Conservation (phyloP, 1,140 invertebrate genomes). For the Sinonovacula constricta region DNA sequence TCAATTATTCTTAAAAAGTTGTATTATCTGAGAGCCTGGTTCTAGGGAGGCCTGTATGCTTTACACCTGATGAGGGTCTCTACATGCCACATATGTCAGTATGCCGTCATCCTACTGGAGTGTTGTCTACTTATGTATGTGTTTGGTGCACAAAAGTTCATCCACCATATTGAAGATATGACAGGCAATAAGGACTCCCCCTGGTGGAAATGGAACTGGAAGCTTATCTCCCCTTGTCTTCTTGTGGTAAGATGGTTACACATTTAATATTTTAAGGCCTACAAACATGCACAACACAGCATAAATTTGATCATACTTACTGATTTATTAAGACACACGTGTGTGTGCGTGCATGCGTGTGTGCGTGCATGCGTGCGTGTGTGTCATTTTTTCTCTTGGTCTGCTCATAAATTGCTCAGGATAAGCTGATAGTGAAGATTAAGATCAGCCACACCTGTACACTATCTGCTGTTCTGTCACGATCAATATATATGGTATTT, state of each 20-base stretch:
- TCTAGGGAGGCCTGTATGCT: conserved; percentile 67
- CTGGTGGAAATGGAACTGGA: conserved; percentile 73
- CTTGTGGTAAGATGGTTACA: conserved; percentile 63
- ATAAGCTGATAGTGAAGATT: too few species aligned
- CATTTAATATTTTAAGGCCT: background rate
- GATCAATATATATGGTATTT: too few species aligned
- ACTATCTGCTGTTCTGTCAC: too few species aligned
- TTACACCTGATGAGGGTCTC: conserved; percentile 58
- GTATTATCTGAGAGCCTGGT: too few species aligned
- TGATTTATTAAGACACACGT: background rate
- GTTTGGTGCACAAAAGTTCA: conserved; percentile 72
- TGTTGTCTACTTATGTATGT: conserved; percentile 67
- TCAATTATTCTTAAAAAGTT: too few species aligned
- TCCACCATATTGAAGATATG: conserved; percentile 74
- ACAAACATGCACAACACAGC: background rate
- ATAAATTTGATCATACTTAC: background rate
- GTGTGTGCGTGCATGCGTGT: too few species aligned
- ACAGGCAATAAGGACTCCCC: conserved; percentile 68
- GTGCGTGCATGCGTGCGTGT: too few species aligned
- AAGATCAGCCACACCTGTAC: too few species aligned
- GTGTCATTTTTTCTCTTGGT: too few species aligned
- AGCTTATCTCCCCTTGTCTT: conserved; percentile 63
- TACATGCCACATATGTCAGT: conserved; percentile 57
- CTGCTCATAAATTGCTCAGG: too few species aligned
- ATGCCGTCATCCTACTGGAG: conserved; percentile 62